phyloP scores from a whole-genome alignment of 2,888 invertebrate species.

The Drepanosiphum platanoidis region DNA sequence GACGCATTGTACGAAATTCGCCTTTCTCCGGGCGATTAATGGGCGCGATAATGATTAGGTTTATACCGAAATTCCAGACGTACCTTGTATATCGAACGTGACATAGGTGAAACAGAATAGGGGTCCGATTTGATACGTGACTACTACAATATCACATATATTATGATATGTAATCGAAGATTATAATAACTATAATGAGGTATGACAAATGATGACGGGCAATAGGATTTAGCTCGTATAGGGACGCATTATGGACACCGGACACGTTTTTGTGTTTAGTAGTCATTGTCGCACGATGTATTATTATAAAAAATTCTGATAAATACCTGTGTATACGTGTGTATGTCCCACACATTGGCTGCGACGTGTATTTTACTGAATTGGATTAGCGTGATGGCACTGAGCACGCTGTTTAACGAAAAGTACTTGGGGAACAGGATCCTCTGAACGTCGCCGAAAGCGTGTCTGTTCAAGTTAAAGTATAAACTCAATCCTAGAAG shows the following conservation, averaged over 20 bases:
- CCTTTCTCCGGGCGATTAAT: not conserved
- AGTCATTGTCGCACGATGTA: not conserved
- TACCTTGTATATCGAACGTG: not conserved
- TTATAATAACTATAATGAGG: too few relatives aligned
- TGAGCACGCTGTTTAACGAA: constrained; percentile 79
- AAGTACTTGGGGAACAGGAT: constrained; percentile 89
- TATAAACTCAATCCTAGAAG: constrained; percentile 82
- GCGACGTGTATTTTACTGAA: constrained; percentile 75
- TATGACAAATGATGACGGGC: too few relatives aligned
- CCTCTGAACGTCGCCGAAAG: constrained; percentile 87
- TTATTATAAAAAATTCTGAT: not conserved
- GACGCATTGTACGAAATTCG: not conserved
- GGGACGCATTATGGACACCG: too few relatives aligned
- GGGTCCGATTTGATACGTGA: too few relatives aligned
- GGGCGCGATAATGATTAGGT: not conserved
- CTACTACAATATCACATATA: too few relatives aligned
- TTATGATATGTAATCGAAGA: too few relatives aligned
- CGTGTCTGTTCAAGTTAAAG: constrained; percentile 85
- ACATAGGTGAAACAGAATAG: not conserved
- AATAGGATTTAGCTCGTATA: too few relatives aligned
- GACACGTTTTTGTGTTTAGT: too few relatives aligned
- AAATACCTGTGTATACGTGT: constrained; percentile 65
- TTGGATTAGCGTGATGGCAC: constrained; percentile 77
- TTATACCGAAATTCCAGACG: not conserved
- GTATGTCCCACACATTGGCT: constrained; percentile 64